Evolutionary conservation across 2,113 vertebrate genomes (phyloP).

Genomic region (Holacanthus passer): DNA sequence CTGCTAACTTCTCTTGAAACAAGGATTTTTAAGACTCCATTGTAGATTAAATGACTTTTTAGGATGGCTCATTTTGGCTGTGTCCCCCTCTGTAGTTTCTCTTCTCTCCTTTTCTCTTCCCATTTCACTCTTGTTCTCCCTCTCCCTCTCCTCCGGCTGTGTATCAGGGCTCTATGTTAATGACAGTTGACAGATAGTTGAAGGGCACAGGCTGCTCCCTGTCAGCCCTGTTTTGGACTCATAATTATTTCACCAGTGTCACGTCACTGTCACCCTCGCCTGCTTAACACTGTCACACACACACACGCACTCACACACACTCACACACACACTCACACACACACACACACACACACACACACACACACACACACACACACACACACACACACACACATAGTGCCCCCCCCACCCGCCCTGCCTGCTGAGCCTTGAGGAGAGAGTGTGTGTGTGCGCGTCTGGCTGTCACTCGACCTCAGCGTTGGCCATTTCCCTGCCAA

Average conservation of each 20-base stretch:
- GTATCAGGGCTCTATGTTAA: conserved; percentile 91
- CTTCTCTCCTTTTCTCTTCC: conserved; percentile 49
- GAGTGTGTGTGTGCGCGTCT: conserved; percentile 38
- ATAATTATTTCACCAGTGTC: conserved; percentile 99
- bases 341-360: conserved; percentile 77
- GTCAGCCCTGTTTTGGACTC: conserved; percentile 99
- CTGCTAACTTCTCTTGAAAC: conserved; percentile 5
- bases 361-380: conserved; percentile 77
- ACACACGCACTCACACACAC: conserved; percentile 43
- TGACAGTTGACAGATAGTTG: conserved; percentile 98
- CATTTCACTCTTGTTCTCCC: conserved; percentile 29
- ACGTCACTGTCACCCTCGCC: conserved; percentile 97
- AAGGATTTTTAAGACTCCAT: conserved; percentile 11
- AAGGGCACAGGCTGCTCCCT: conserved; percentile 98
- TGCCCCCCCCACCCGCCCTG: conserved; percentile 17
- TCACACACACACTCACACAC: conserved; percentile 81
- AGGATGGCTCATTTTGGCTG: conserved; percentile 34
- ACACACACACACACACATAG: conserved; percentile 39
- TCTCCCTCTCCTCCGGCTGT: conserved; percentile 72
- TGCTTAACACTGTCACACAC: conserved; percentile 91
- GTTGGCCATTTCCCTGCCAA: conserved; percentile 84
- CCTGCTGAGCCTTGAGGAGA: conserved; percentile 69
- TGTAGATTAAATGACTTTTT: conserved; percentile 38
- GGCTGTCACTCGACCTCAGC: conserved; percentile 86
- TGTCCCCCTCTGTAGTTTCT: conserved; percentile 44